These are phyloP conservation scores for Dysmachus trigonus DNA, from an alignment of 2,888 invertebrate species.

Conservation along the genomic window DNA sequence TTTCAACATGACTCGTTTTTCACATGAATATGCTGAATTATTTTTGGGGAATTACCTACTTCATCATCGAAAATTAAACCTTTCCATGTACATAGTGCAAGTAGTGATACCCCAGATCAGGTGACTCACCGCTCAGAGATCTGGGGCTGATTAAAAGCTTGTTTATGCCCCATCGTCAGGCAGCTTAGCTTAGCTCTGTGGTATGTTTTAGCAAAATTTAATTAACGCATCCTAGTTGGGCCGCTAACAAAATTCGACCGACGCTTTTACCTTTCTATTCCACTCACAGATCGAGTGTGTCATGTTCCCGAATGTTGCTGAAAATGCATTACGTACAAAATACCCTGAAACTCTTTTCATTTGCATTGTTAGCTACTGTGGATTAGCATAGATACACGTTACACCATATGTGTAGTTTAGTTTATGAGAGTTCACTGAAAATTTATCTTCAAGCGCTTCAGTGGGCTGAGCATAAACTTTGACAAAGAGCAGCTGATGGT, in stretches of 20 bases:
- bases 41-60: background rate
- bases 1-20: background rate
- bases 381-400: background rate
- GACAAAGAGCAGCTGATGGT: background rate
- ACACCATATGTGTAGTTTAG: background rate
- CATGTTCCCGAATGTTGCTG: background rate
- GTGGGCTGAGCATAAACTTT: background rate
- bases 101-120: background rate
- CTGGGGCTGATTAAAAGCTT: background rate
- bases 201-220: conserved; percentile 16
- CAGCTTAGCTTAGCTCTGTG: background rate
- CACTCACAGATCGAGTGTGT: background rate
- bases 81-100: background rate
- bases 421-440: background rate
- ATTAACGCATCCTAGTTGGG: background rate
- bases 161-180: background rate
- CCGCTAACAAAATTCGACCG: background rate
- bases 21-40: background rate
- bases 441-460: background rate
- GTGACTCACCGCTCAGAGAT: background rate
- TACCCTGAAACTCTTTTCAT: background rate
- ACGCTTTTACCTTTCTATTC: background rate
- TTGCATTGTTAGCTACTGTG: background rate
- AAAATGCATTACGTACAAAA: background rate
- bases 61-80: background rate